These are phyloP conservation scores for Ascidia mentula DNA, from an alignment of 23 tunicate species.

Conservation along the genomic window DNA sequence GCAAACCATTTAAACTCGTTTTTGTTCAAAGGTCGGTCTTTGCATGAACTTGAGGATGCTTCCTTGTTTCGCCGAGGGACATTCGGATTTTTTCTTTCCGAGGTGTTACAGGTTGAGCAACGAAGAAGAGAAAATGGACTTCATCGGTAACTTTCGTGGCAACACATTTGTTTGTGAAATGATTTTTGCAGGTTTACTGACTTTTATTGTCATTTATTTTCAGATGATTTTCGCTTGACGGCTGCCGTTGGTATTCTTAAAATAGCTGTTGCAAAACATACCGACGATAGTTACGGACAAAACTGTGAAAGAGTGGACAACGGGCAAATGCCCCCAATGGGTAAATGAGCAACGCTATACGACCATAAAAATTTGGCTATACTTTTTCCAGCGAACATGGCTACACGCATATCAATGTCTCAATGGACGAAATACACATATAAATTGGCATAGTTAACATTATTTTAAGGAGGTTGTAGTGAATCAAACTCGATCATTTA, in stretches of 20 bases:
- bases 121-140: slow-evolving; percentile 89
- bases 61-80: slow-evolving; percentile 59
- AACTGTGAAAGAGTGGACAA: slow-evolving; percentile 45
- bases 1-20: background rate
- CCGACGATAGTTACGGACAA: slow-evolving; percentile 41
- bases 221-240: slow-evolving; percentile 79
- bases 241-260: slow-evolving; percentile 73
- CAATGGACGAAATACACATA: no score
- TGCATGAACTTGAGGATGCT: slow-evolving; percentile 86
- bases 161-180: background rate
- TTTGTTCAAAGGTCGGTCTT: slow-evolving; percentile 62
- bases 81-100: slow-evolving; percentile 80
- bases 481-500: no score
- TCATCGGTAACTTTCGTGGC: slow-evolving; percentile 51
- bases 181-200: background rate
- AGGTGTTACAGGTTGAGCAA: slow-evolving; percentile 85
- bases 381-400: no score
- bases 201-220: background rate
- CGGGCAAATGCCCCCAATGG: slow-evolving; percentile 64
- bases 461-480: no score
- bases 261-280: slow-evolving; percentile 50
- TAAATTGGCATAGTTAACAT: no score
- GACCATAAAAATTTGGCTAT: no score
- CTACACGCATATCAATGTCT: no score
- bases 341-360: no score